Percentiles rank a stretch among this genome's conserved stretches.
Evolutionary conservation across 2,113 vertebrate species (phyloP).

Genomic region (Tonatia bakeri): DNA sequence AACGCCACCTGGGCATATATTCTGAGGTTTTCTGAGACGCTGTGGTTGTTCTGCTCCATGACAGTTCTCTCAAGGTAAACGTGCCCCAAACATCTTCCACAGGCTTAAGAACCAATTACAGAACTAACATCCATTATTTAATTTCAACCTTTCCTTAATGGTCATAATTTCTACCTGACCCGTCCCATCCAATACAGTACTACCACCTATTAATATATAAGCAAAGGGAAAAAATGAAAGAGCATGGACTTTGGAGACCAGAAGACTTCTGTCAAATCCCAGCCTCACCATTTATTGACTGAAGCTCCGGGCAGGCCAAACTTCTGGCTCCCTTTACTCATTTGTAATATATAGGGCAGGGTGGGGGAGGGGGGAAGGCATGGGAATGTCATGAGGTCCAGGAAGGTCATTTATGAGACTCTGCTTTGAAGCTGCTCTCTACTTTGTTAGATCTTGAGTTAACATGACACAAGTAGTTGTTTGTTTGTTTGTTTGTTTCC

Average conservation of each 20-base stretch:
- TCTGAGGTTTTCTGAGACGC: not conserved
- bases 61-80: not conserved
- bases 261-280: not conserved
- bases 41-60: not conserved
- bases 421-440: not conserved
- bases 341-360: too few relatives aligned
- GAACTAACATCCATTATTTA: not conserved
- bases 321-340: not conserved
- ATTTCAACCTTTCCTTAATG: not conserved
- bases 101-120: not conserved
- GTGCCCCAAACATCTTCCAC: not conserved
- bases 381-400: too few relatives aligned
- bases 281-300: not conserved
- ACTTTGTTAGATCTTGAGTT: not conserved
- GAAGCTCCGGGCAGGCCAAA: not conserved
- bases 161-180: not conserved
- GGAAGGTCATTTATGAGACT: not conserved
- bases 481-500: not conserved
- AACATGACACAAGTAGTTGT: not conserved
- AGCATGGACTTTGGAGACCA: fast-evolving
- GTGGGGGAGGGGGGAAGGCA: too few relatives aligned
- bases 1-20: not conserved
- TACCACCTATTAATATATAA: not conserved
- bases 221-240: not conserved
- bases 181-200: not conserved